These are phyloP conservation scores for Bombus ignitus DNA, from an alignment of 1,140 invertebrate species.

Conservation along the genomic window DNA sequence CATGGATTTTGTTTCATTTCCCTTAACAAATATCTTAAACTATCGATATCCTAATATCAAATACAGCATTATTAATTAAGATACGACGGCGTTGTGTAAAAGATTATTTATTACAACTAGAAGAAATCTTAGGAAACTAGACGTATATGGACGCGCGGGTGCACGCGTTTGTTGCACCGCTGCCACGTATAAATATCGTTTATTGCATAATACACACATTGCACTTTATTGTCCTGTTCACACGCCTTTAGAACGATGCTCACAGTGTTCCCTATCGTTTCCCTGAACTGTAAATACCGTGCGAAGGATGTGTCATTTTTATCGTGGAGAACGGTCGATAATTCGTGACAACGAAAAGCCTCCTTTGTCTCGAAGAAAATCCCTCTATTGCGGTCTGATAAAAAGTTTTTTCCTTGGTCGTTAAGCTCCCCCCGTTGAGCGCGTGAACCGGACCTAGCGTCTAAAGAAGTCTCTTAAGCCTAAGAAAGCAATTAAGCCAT, in stretches of 20 bases:
- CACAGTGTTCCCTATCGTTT: neutral
- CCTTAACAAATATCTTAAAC: neutral
- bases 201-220: conserved; percentile 82
- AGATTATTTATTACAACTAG: conserved; percentile 5
- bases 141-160: conserved; percentile 34
- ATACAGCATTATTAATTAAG: neutral
- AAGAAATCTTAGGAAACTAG: neutral
- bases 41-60: neutral
- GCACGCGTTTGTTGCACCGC: conserved; percentile 59
- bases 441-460: conserved; percentile 64
- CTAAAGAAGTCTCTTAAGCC: conserved; percentile 63
- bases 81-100: conserved; percentile 27
- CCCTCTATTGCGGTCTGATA: neutral
- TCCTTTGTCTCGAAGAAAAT: neutral
- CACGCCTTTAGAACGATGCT: conserved; percentile 30
- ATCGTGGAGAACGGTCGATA: neutral
- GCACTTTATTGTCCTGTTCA: conserved; percentile 71
- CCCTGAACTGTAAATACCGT: neutral
- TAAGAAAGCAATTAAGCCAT: conserved; percentile 49
- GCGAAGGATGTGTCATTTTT: neutral
- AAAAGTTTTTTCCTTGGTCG: neutral
- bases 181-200: conserved; percentile 69
- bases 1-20: conserved; percentile 74
- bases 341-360: neutral
- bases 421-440: neutral